Evolutionary conservation across 2,113 vertebrate species (phyloP).

Genomic region (Alligator sinensis): DNA sequence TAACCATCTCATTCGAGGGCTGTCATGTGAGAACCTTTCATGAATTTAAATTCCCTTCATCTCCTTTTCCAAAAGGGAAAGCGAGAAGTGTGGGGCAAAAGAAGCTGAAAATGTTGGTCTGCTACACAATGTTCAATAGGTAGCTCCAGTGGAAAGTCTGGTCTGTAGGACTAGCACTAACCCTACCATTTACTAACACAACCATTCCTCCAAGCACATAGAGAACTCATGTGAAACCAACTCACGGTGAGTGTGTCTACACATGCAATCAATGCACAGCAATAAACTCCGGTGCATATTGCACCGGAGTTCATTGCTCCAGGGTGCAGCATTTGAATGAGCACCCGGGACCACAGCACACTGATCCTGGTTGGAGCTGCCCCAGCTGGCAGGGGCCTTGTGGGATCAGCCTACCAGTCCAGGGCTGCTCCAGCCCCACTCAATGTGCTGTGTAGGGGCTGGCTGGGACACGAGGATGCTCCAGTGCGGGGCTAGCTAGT

Average conservation of each 20-base stretch:
- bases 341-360: too few species aligned
- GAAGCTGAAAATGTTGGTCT: background rate
- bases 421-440: too few species aligned
- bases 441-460: too few species aligned
- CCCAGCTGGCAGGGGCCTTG: too few species aligned
- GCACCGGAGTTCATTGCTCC: too few species aligned
- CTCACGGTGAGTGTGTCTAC: background rate
- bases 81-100: background rate
- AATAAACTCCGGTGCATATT: too few species aligned
- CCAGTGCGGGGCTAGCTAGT: too few species aligned
- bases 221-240: background rate
- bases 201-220: background rate
- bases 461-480: too few species aligned
- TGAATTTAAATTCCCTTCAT: background rate
- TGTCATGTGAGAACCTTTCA: background rate
- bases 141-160: background rate
- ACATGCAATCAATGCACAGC: too few species aligned
- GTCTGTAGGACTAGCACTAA: background rate
- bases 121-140: background rate
- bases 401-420: too few species aligned
- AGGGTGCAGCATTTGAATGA: too few species aligned
- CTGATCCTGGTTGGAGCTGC: too few species aligned
- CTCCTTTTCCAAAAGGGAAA: background rate
- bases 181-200: background rate
- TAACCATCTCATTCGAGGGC: background rate